Base-by-base conservation (phyloP, 2,113 vertebrate genomes). In the Girardinichthys multiradiatus region DNA sequence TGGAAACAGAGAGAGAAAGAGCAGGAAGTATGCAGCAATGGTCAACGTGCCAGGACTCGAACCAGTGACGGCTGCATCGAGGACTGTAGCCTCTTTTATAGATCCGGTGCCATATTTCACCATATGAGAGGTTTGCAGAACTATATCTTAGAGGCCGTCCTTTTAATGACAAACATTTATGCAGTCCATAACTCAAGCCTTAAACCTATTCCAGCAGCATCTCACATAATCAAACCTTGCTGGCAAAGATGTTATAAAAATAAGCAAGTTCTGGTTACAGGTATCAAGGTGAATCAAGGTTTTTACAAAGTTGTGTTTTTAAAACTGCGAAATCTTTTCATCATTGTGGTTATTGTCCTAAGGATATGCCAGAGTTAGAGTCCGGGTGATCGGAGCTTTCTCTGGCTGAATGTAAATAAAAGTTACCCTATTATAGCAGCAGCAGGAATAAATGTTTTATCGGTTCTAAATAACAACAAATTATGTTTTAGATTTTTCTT, bases 91-190 rank as follows among this genome's bases (percentile, higher is more conserved):
- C n/a, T n/a, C n/a, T n/a, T n/a, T n/a, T n/a, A n/a, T n/a, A n/a
- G n/a, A n/a, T n/a, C n/a, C n/a, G n/a, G n/a, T n/a, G n/a, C 74
- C 58, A 68, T 84, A 68, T 77, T 79, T 85, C 80, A 85, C 76
- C 78, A 8, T 54, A 87, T 58, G 15, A 63, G 35, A 48, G 30
- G 35, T 42, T 64, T 64, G 42, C 13, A 57, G 31, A 37, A 27
- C 30, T 27, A 57, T 13, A 64, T 19, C 61, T 12, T 8, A 54
- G 48, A 54, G 21, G 48, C 21, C n/a, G 48, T n/a, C 48, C 24
- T n/a, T 24, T 54, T 5, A 10, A 10, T 10, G 35, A 7, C 4
- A n/a, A n/a, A n/a, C n/a, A n/a, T n/a, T n/a, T 19, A 45, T 45
- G 42, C 48, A 54, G 24, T 54, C 24, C 8, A 54, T n/a, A n/a